Evolutionary conservation across 2,888 invertebrate species (phyloP).

Genomic region (Agrochola litura): DNA sequence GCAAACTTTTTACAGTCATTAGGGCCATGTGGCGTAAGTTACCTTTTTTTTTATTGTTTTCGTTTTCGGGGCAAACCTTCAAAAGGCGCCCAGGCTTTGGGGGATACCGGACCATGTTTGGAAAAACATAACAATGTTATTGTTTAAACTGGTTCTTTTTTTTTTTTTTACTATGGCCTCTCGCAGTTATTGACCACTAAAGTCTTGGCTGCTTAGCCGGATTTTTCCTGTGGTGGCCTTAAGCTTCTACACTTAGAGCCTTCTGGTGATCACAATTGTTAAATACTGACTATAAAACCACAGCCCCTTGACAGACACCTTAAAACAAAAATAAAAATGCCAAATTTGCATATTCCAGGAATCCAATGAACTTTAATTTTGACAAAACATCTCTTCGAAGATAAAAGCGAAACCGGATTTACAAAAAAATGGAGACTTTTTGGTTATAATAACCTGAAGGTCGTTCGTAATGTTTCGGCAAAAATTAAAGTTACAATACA

Average conservation of each 20-base stretch:
- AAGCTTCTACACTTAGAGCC: too few species aligned
- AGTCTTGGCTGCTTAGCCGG: too few species aligned
- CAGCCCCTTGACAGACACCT: too few species aligned
- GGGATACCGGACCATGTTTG: background rate
- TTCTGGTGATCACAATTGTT: background rate
- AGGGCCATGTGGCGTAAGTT: too few species aligned
- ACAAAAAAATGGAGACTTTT: slow-evolving; percentile 23
- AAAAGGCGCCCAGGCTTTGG: too few species aligned
- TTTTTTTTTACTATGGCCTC: too few species aligned
- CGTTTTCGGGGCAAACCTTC: too few species aligned
- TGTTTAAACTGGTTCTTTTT: too few species aligned
- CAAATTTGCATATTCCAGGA: slow-evolving; percentile 1
- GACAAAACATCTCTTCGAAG: slow-evolving; percentile 5
- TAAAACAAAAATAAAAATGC: background rate
- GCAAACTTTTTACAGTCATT: background rate
- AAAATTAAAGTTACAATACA: slow-evolving; percentile 36
- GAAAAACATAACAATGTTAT: background rate
- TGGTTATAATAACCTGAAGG: slow-evolving; percentile 47
- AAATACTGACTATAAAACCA: too few species aligned
- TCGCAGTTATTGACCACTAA: too few species aligned
- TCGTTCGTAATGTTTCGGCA: slow-evolving; percentile 23
- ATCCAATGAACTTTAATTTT: slow-evolving; percentile 1
- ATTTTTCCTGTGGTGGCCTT: too few species aligned
- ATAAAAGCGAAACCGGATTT: slow-evolving; percentile 11
- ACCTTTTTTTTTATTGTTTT: too few species aligned